Conservation (phyloP, 2,797 vertebrate species). For the Bradypodion ventrale region DNA sequence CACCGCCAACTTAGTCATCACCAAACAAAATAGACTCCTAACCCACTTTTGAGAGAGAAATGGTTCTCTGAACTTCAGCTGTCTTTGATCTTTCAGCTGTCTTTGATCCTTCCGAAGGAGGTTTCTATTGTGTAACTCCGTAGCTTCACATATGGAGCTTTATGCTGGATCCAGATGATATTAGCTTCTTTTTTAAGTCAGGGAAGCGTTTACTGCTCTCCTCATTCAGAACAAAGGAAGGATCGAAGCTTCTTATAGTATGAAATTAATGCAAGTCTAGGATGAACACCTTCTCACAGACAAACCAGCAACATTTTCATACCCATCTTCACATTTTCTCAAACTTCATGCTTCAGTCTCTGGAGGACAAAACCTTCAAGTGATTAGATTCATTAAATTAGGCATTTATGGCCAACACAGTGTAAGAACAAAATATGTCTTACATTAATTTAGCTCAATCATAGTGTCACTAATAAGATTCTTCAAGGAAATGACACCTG, state of each 20-base stretch:
- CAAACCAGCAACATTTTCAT: slow-evolving; percentile 38
- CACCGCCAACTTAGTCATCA: slow-evolving; percentile 25
- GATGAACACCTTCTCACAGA: slow-evolving; percentile 59
- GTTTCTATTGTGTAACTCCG: background rate
- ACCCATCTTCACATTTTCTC: background rate
- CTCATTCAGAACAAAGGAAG: slow-evolving; percentile 20
- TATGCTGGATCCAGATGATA: background rate
- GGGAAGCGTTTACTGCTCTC: slow-evolving; percentile 50
- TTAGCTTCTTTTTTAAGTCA: background rate
- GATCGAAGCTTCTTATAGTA: slow-evolving; percentile 51
- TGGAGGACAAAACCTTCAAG: slow-evolving; percentile 15
- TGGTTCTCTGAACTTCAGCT: slow-evolving; percentile 26
- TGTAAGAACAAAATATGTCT: slow-evolving; percentile 42
- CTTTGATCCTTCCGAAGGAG: background rate
- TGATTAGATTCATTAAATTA: slow-evolving; percentile 55
- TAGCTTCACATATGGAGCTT: background rate
- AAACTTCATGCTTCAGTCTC: background rate
- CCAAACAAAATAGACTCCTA: slow-evolving; percentile 51
- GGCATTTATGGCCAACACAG: background rate
- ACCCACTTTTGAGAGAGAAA: slow-evolving; percentile 56
- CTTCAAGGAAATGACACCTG: background rate
- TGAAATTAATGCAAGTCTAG: slow-evolving; percentile 57
- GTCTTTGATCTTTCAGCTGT: slow-evolving; percentile 56
- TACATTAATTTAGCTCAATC: background rate
- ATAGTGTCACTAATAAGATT: slow-evolving; percentile 11